Base-by-base conservation (phyloP, 2,113 vertebrate species). In the Tenrec ecaudatus region DNA sequence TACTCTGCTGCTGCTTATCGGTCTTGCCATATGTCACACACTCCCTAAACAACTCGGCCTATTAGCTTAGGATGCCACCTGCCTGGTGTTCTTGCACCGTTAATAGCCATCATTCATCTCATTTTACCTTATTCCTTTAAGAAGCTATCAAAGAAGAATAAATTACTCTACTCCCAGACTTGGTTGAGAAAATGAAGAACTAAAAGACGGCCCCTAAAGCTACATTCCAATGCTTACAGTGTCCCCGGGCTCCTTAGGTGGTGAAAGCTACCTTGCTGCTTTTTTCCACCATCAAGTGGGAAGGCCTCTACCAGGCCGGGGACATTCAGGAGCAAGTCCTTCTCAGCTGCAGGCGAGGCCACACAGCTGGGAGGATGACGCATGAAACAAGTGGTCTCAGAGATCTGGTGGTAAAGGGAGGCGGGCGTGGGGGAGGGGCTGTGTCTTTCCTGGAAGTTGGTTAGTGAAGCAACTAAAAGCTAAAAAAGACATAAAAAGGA, bases 281-380 rank as follows among this genome's bases (percentile, higher is more conserved):
- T 47, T 57, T 22, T 43, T 86, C 53, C 29, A 22, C 3, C 40
- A 62, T 43, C 20, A 29, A 88, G 40, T 16, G 43, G 64, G 89
- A 90, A 83, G 53, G 25, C 81, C 75, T 29, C 7, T 25, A 25
- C 76, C 19, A 71, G 75, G 53, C 64, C n/a, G 19, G 66, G 79
- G 40, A 53, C 36, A 57, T 57, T 69, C 29, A 27, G 78, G 68
- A 69, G 79, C 82, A 95, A 96, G 96, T 96, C 90, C 93, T 90
- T 93, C 77, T 92, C 87, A 92, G 85, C 71, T 84, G 89, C 95
- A 86, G 95, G 96, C 71, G 95, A 89, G 92, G 95, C 77, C 96
- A 86, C 94, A 97, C 94, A 98, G 98, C 95, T 98, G 94, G n/a
- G 77, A 95, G 73, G 75, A 94, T 98, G 97, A 98, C 96, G 97